These are phyloP conservation scores for Enteromius radiatus DNA, from an alignment of 2,797 vertebrate species.

Conservation along the genomic window DNA sequence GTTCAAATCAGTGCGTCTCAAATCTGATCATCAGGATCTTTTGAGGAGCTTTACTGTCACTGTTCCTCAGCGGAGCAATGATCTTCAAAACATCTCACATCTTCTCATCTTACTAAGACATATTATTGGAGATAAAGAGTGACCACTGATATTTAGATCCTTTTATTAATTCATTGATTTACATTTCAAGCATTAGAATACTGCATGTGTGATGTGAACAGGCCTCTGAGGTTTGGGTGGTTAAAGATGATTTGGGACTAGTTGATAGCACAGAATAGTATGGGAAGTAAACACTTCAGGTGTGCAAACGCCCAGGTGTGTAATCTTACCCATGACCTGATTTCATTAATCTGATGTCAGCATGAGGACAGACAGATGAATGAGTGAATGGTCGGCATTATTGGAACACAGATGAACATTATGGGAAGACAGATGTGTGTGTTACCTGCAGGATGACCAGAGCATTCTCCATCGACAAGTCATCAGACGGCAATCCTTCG, in stretches of 20 bases:
- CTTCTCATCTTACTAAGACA: too few species aligned
- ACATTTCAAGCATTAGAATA: neutral
- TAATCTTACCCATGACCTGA: constrained; percentile 82
- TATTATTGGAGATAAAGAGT: neutral
- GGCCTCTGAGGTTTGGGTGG: neutral
- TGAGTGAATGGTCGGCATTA: constrained; percentile 23
- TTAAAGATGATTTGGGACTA: neutral
- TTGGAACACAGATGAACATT: neutral
- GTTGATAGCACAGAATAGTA: neutral
- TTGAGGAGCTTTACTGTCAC: too few species aligned
- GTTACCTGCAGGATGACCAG: constrained; percentile 94
- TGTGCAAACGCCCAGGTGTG: neutral
- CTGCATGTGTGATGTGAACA: neutral
- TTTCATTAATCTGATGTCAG: constrained; percentile 81
- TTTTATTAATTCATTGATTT: neutral
- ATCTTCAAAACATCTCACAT: too few species aligned
- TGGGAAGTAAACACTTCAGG: constrained; percentile 9
- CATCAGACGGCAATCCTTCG: constrained; percentile 95
- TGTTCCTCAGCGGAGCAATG: too few species aligned
- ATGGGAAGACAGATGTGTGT: constrained; percentile 7
- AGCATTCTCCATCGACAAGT: constrained; percentile 97
- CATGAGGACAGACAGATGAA: constrained; percentile 65
- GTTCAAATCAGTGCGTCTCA: too few species aligned
- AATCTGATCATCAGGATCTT: too few species aligned
- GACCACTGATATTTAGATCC: neutral